phyloP scores from a whole-genome alignment of 1,140 invertebrate species.

The Procambarus virginalis region DNA sequence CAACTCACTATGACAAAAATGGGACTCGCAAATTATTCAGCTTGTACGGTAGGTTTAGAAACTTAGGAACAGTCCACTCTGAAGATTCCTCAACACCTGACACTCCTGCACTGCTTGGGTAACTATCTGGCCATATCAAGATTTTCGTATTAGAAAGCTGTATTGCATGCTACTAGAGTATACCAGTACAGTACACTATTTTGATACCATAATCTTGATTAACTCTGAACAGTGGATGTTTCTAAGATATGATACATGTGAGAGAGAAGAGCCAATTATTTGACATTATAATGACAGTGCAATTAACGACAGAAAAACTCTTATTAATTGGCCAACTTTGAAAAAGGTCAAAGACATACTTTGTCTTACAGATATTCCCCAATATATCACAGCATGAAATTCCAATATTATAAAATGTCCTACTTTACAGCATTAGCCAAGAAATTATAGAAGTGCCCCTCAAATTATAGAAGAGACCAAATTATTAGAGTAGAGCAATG shows the following conservation, averaged over 20 bases:
- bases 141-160: not conserved
- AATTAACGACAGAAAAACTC: too few species aligned
- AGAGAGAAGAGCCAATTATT: not conserved
- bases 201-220: constrained; percentile 19
- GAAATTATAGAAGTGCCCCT: not conserved
- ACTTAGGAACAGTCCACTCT: not conserved
- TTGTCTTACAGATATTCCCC: not conserved
- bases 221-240: not conserved
- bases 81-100: not conserved
- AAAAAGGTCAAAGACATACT: not conserved
- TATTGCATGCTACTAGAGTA: not conserved
- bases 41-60: not conserved
- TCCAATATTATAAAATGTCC: not conserved
- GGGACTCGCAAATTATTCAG: not conserved
- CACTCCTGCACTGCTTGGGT: not conserved
- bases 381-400: not conserved
- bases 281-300: not conserved
- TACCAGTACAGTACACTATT: not conserved
- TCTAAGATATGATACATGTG: not conserved
- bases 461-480: too few species aligned
- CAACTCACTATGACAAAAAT: not conserved
- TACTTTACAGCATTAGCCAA: constrained; percentile 19
- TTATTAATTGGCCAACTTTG: not conserved
- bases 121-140: not conserved
- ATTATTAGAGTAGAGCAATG: too few species aligned